Evolutionary conservation across 2,888 invertebrate genomes (phyloP), one percentile per base, ranked within the genome.

Genomic region (Mythimna loreyi): DNA sequence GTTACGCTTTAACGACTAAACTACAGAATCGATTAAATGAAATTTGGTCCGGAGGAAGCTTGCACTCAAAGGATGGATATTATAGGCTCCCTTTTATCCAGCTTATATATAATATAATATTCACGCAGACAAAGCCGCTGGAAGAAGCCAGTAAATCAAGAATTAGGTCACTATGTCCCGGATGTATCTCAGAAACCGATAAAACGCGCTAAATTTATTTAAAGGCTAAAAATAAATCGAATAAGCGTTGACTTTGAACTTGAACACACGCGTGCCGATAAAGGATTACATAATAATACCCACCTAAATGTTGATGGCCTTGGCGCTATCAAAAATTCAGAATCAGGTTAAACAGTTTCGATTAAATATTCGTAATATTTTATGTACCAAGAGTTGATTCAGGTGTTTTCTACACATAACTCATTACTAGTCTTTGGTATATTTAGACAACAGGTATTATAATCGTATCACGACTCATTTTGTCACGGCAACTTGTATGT

Each of bases 161-260:
- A 49, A 50, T 49, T 49, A 58, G 55, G 53, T 59, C 33, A 63
- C 1, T 25, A 19, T n/a, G 25, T 19, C 36, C 23, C 52, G 36
- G 57, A 36, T 36, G 13, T 57, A 16, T 40, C 16, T 16, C 23
- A 45, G 21, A 45, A 9, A n/a, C 30, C n/a, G 5, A 45, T 56
- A 33, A 36, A 3, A 53, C n/a, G 28, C 56, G 7, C 9, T 53
- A 36, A 19, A 33, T 33, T 71, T 16, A 57, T 28, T 8, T n/a
- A 2, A 16, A 47, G 6, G 19, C 21, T 49, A 58, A 49, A 59
- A 57, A 40, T 61, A 33, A 23, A 40, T 33, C 33, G n/a, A n/a
- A 33, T 11, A n/a, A n/a, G 13, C 43, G 49, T 58, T 52, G 43
- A 53, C 43, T 76, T 23, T 69, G 76, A 75, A 68, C 69, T 68